Evolutionary conservation across 2,113 vertebrate species (phyloP), one percentile per base, ranked within the genome.

Genomic region (Pelecanus crispus): DNA sequence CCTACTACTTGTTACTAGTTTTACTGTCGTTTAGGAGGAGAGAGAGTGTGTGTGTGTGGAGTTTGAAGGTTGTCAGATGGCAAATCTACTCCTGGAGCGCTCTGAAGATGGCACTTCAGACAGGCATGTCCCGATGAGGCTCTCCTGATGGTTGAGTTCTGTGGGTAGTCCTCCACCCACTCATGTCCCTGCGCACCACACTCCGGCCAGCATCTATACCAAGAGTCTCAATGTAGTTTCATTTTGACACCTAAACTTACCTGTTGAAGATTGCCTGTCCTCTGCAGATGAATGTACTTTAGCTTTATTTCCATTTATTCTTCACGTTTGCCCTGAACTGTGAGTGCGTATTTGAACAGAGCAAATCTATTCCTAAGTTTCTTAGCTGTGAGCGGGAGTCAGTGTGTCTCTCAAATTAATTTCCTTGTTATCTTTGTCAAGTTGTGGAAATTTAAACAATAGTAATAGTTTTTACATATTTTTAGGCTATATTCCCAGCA

Each of bases 121-220:
- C 42, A 20, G 70, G 36, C 36, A 3, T 8, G 40, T 78, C 45
- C 26, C 7, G 44, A 3, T 15, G 28, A 26, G 32, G 34, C 61
- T 47, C 15, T 68, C 19, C 31, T 44, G 31, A 9, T 20, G 45
- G 21, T 17, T 38, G 42, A 10, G 59, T 31, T 49, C 4, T 1
- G 0, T 28, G 17, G 0, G 0, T 8, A 6, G 31, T 25, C 32
- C 32, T 59, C 58, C 21, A 16, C 9, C 36, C 21, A 0, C 34
- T 2, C 13, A 3, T 10, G 10, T 38, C 13, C 17, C 10, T 2
- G 3, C 45, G 6, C 34, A 2, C 17, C 0, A 42, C 50, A 58
- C 36, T 38, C 52, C 38, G 6, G 45, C 32, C 36, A 17, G 16
- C 2, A 1, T 19, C 25, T 29, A 17, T 14, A 10, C 49, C 47